Conservation (phyloP, 1,140 invertebrate species). For the Drosophila pruinosa region DNA sequence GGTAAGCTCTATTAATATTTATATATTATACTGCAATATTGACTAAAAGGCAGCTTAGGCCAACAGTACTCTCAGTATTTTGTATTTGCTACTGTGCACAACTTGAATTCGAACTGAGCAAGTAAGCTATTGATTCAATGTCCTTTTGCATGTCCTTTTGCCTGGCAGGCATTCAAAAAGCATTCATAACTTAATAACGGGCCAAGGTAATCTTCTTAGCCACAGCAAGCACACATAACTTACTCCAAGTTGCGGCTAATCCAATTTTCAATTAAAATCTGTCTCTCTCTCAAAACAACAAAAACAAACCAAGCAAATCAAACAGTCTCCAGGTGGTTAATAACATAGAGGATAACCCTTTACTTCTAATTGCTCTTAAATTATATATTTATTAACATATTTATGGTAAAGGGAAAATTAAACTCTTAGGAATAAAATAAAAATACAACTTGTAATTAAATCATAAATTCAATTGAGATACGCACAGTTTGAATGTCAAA, state of each 20-base stretch:
- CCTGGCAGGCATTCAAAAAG: not conserved
- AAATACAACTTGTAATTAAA: no score
- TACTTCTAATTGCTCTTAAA: no score
- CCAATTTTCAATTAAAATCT: slow-evolving; percentile 7
- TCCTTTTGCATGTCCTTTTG: not conserved
- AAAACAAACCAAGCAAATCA: not conserved
- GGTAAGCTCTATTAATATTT: no score
- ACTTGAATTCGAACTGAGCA: not conserved
- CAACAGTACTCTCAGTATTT: no score
- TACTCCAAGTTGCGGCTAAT: not conserved
- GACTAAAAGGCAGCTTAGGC: no score
- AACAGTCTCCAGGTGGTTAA: no score
- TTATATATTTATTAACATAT: no score
- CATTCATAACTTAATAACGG: slow-evolving; percentile 18
- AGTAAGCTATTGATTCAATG: slow-evolving; percentile 11
- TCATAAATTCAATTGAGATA: no score
- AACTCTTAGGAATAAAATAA: no score
- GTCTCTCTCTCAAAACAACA: not conserved
- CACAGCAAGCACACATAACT: not conserved
- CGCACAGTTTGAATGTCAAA: no score
- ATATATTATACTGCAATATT: no score
- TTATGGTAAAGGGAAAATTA: no score
- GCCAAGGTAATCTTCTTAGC: slow-evolving; percentile 25
- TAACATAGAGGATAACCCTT: not conserved
- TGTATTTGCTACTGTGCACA: not conserved